Base-by-base conservation (phyloP, 2,888 invertebrate genomes). In the Notodonta dromedarius region DNA sequence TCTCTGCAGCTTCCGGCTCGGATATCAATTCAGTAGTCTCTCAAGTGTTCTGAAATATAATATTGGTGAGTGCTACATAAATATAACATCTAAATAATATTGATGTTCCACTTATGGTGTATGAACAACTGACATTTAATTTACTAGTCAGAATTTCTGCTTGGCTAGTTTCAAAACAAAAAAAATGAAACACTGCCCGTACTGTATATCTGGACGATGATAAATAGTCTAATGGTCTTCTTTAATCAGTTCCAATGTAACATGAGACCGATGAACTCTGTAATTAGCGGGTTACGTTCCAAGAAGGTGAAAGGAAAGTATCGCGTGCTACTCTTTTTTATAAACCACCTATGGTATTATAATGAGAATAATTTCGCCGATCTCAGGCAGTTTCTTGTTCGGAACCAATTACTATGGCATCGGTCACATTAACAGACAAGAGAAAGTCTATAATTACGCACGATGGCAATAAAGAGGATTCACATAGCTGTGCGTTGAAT, bases 391-490 rank as follows among this genome's bases (percentile, higher is more conserved):
- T 82, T 83, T 83, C 84, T 83, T 81, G 81, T 79, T 82, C 76
- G 71, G 70, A 74, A 76, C 84, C 88, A 89, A 90, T 91, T 89
- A 90, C 86, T 82, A 78, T 78, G 73, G 81, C 78, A 85, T 87
- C 80, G 79, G 76, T 80, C 79, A 80, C 75, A 81, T 82, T 81
- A 82, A 77, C 79, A 76, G 81, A 78, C 77, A 77, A 85, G 90
- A 85, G 91, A 91, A 91, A 92, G 91, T 86, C 70, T 67, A 77
- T 86, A 87, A 89, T 90, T 86, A 79, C 76, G 73, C 50, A 58
- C 74, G 73, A 76, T 73, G 67, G 67, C 70, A 61, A 71, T 76
- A 73, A 77, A 71, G 63, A 67, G 63, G 67, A 73, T 74, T 59
- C 65, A 63, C 63, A 61, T 14, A 59, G 57, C 60, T 14, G 53